phyloP scores from a whole-genome alignment of 2,113 vertebrate genomes.

The Oryzias curvinotus region DNA sequence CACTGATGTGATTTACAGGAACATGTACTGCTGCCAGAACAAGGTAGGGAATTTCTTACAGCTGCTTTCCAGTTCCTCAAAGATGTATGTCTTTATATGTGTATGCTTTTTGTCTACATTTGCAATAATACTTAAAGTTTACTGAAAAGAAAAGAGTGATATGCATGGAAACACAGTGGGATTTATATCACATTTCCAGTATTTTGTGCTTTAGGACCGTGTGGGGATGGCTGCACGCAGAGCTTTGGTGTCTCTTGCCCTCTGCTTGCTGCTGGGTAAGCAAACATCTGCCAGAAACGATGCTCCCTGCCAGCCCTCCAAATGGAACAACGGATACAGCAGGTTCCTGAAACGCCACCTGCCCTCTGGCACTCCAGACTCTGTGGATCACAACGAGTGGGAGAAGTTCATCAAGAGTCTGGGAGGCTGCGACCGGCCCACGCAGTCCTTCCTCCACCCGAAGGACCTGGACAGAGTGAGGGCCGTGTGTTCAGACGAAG shows the following conservation, averaged over 20 bases:
- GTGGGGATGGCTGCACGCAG: conserved; percentile 40
- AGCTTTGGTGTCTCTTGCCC: conserved; percentile 21
- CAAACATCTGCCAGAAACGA: conserved; percentile 36
- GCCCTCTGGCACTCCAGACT: conserved; percentile 32
- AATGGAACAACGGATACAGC: conserved; percentile 56
- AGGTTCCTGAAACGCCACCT: conserved; percentile 71
- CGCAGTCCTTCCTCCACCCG: conserved; percentile 74
- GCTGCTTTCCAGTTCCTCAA: conserved; percentile 4
- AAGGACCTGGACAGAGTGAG: conserved; percentile 59
- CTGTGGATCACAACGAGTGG: conserved; percentile 60
- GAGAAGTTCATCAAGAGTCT: conserved; percentile 49
- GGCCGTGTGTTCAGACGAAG: conserved; percentile 61
- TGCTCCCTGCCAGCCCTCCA: conserved; percentile 66
- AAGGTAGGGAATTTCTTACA: conserved; percentile 33
- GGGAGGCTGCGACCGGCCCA: conserved; percentile 67
- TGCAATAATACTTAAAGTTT: background rate
- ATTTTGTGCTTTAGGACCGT: conserved; percentile 11
- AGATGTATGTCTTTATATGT: no score
- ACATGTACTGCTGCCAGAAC: background rate
- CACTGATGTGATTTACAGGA: background rate
- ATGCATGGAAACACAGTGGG: background rate
- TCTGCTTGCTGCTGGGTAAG: conserved; percentile 35
- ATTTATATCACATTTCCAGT: background rate
- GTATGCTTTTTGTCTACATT: background rate
- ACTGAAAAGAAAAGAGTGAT: background rate